Conservation (phyloP, 2,113 vertebrate genomes). For the Clarias macrocephalus region DNA sequence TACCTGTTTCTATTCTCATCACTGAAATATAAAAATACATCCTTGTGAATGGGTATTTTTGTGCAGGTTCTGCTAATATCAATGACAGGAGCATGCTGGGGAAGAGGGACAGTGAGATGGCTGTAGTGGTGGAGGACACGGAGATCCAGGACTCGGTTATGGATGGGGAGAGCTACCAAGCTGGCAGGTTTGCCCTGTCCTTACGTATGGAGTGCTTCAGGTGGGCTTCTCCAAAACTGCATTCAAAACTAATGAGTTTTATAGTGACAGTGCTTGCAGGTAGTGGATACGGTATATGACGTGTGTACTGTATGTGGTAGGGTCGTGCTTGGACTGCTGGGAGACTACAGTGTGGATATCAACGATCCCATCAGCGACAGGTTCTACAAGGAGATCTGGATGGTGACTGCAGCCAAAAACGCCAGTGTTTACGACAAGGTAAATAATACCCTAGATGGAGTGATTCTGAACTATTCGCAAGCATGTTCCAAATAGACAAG, state of each 20-base stretch:
- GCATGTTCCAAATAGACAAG: neutral
- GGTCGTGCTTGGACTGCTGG: constrained; percentile 48
- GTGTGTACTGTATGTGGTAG: constrained; percentile 7
- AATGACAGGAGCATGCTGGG: constrained; percentile 62
- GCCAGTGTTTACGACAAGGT: constrained; percentile 59
- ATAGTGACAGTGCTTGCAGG: neutral
- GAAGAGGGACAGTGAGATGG: constrained; percentile 57
- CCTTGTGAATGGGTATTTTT: neutral
- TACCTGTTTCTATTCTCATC: constrained; percentile 4
- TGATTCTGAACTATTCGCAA: neutral
- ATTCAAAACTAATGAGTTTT: neutral
- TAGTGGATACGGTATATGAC: neutral
- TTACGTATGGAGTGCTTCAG: constrained; percentile 56
- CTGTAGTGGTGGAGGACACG: constrained; percentile 56
- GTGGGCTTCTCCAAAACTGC: constrained; percentile 17
- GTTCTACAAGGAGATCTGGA: constrained; percentile 60
- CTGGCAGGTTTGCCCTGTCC: constrained; percentile 52
- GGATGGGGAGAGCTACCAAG: constrained; percentile 53
- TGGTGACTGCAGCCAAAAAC: constrained; percentile 54
- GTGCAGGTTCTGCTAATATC: constrained; percentile 57
- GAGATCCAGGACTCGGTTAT: constrained; percentile 42
- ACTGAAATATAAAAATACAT: constrained; percentile 32
- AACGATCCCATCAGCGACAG: constrained; percentile 55
- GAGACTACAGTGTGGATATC: constrained; percentile 49
- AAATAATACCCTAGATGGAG: neutral